These are phyloP conservation scores for Stigmatopora nigra DNA, from an alignment of 2,113 vertebrate genomes.

Conservation along the genomic window DNA sequence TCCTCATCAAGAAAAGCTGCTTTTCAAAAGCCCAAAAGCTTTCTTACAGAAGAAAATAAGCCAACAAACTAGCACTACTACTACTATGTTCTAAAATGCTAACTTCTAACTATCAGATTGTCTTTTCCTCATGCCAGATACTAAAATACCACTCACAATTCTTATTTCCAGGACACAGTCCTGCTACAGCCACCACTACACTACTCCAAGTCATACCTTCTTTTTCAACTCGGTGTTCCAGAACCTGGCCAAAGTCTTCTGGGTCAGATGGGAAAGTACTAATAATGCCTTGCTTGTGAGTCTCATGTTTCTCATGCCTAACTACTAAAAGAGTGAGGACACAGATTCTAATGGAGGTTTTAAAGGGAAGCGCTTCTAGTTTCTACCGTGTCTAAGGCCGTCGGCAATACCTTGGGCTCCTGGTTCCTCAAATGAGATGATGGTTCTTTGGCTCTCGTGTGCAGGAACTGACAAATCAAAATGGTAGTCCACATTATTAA, in stretches of 20 bases:
- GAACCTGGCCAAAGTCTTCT: not conserved
- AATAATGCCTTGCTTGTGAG: not conserved
- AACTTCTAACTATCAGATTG: not conserved
- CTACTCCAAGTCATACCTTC: not conserved
- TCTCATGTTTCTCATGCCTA: not conserved
- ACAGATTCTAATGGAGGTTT: not conserved
- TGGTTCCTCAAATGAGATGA: too few relatives aligned
- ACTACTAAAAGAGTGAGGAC: not conserved
- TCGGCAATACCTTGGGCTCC: too few relatives aligned
- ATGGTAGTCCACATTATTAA: too few relatives aligned
- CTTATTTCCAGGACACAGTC: not conserved
- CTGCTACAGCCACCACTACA: not conserved
- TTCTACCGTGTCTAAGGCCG: too few relatives aligned
- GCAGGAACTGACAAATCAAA: too few relatives aligned
- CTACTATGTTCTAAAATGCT: not conserved
- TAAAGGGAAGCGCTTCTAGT: too few relatives aligned
- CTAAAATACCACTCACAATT: not conserved
- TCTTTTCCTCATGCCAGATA: not conserved
- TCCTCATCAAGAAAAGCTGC: constrained; percentile 5
- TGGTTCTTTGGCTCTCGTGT: too few relatives aligned
- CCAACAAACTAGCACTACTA: not conserved
- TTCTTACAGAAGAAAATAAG: constrained; percentile 10
- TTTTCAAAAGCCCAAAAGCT: constrained; percentile 7
- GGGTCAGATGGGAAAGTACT: not conserved
- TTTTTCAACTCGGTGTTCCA: not conserved